phyloP scores from a whole-genome alignment of 2,888 invertebrate species.

The Gymnoscelis rufifasciata region DNA sequence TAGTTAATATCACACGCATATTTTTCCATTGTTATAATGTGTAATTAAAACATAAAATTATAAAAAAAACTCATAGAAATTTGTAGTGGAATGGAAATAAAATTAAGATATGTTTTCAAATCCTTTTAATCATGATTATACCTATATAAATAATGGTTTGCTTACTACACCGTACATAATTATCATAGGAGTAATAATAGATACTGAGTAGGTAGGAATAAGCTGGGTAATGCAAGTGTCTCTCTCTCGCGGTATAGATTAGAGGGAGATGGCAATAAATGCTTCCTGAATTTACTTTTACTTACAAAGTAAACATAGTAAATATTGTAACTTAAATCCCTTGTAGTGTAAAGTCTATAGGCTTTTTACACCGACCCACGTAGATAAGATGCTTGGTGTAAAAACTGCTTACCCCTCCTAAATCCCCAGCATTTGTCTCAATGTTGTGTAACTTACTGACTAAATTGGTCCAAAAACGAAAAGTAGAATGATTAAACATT shows the following conservation, averaged over 20 bases:
- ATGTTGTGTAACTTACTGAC: slow-evolving; percentile 7
- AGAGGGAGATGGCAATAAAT: slow-evolving; percentile 15
- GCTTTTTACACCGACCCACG: slow-evolving; percentile 13
- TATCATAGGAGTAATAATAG: slow-evolving; percentile 20
- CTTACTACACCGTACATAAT: slow-evolving; percentile 27
- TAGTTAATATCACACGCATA: slow-evolving; percentile 61
- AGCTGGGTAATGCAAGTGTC: slow-evolving; percentile 12
- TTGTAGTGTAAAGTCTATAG: slow-evolving; percentile 13
- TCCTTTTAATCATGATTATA: slow-evolving; percentile 28
- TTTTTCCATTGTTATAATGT: slow-evolving; percentile 62
- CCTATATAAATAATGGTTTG: slow-evolving; percentile 26
- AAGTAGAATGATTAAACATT: slow-evolving; percentile 13
- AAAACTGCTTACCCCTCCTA: slow-evolving; percentile 9
- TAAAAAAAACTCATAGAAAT: slow-evolving; percentile 26
- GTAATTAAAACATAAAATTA: slow-evolving; percentile 25
- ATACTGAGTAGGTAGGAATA: slow-evolving; percentile 13
- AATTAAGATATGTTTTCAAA: slow-evolving; percentile 25
- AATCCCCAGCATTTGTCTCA: slow-evolving; percentile 8
- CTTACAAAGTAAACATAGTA: slow-evolving; percentile 20
- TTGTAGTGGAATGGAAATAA: slow-evolving; percentile 21
- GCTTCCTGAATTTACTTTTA: slow-evolving; percentile 20
- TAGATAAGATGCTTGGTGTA: slow-evolving; percentile 8
- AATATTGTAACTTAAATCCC: slow-evolving; percentile 17
- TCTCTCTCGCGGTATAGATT: slow-evolving; percentile 10
- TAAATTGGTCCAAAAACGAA: slow-evolving; percentile 20